phyloP scores from a whole-genome alignment of 2,113 vertebrate genomes.

The Phyllostomus discolor region DNA sequence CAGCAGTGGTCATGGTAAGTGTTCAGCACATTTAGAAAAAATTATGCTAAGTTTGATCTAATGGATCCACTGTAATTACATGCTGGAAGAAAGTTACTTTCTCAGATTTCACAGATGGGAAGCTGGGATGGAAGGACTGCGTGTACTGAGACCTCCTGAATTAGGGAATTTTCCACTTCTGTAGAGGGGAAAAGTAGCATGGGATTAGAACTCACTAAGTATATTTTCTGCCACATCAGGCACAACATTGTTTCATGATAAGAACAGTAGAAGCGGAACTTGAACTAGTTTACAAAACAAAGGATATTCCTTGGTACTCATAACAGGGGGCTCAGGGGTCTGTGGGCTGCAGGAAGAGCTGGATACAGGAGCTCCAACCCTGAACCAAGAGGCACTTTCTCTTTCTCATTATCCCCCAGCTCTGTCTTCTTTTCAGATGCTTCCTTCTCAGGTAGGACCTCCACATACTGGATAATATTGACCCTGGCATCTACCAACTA shows the following conservation, averaged over 20 bases:
- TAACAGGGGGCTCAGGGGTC: too few relatives aligned
- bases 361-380: not conserved
- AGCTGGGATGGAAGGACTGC: too few relatives aligned
- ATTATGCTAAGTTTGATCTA: not conserved
- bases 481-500: not conserved
- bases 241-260: not conserved
- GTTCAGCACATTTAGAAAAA: not conserved
- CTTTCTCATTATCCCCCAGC: not conserved
- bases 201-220: too few relatives aligned
- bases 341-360: not conserved
- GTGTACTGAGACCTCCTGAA: fast-evolving
- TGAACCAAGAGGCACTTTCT: not conserved
- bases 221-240: not conserved
- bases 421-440: not conserved
- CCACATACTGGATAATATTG: fast-evolving
- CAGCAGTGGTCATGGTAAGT: fast-evolving
- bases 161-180: not conserved
- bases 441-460: too few relatives aligned
- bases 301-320: not conserved
- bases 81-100: not conserved
- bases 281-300: not conserved
- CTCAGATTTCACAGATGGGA: not conserved
- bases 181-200: not conserved
- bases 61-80: not conserved
- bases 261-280: not conserved